A percentile compares a stretch with the other conserved stretches of the same genome.
Evolutionary conservation across 2,888 invertebrate species (phyloP).

Genomic region (Panopea generosa): DNA sequence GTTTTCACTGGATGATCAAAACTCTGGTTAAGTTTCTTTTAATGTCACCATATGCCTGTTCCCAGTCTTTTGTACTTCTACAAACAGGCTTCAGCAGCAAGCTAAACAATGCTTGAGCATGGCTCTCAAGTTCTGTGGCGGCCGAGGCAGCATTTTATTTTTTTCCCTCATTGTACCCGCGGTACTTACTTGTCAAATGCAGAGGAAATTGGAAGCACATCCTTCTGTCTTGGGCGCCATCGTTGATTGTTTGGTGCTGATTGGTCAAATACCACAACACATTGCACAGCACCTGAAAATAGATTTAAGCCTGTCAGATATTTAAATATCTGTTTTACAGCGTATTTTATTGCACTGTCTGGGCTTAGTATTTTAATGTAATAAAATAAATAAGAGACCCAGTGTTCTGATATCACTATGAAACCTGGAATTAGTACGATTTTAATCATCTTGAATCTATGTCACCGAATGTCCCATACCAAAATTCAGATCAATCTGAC

Average conservation of each 20-base stretch:
- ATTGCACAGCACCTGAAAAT: conserved; percentile 36
- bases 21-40: conserved; percentile 6
- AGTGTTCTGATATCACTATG: conserved; percentile 1
- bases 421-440: conserved; percentile 2
- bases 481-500: conserved; percentile 3
- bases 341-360: conserved; percentile 2
- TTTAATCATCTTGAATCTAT: conserved; percentile 2
- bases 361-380: conserved; percentile 3
- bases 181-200: conserved; percentile 1
- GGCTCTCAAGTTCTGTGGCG: background rate
- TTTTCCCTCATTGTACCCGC: background rate
- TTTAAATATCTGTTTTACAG: conserved; percentile 2
- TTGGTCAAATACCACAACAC: conserved; percentile 24
- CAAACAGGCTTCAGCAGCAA: background rate
- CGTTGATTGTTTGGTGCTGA: conserved; percentile 15
- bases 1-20: conserved; percentile 8
- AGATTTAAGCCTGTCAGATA: conserved; percentile 4
- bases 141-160: background rate
- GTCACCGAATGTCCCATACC: conserved; percentile 3
- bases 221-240: conserved; percentile 1
- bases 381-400: conserved; percentile 3
- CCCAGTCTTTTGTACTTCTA: background rate
- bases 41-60: conserved; percentile 2
- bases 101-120: background rate
- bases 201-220: conserved; percentile 2